Evolutionary conservation across 1,140 invertebrate species (phyloP).

Genomic region (Anthonomus grandis): DNA sequence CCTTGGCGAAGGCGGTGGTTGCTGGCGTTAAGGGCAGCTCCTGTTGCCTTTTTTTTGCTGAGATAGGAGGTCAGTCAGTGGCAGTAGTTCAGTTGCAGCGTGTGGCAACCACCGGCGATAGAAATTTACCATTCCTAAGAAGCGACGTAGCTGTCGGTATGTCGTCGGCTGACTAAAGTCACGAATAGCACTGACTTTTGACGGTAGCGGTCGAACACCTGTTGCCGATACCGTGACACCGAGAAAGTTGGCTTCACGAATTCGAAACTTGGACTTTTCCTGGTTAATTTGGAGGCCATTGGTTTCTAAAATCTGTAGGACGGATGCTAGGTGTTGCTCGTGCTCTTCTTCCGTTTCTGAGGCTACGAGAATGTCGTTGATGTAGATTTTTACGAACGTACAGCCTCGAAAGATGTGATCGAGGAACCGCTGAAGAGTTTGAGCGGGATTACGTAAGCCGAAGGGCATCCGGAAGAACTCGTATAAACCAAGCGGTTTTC

Average conservation of each 20-base stretch:
- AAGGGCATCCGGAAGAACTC: constrained; percentile 37
- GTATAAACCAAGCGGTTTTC: constrained; percentile 48
- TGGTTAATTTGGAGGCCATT: too few relatives aligned
- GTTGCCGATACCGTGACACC: too few relatives aligned
- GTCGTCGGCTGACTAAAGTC: not conserved
- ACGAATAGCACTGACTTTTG: not conserved
- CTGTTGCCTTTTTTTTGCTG: not conserved
- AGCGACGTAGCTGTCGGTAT: not conserved
- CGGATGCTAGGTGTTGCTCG: too few relatives aligned
- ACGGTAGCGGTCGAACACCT: too few relatives aligned
- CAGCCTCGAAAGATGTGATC: too few relatives aligned
- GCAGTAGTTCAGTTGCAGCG: not conserved
- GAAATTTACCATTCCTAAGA: constrained; percentile 1
- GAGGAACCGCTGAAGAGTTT: constrained; percentile 11
- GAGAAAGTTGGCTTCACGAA: too few relatives aligned
- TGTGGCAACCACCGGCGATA: not conserved
- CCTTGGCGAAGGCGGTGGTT: not conserved
- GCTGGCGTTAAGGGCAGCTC: not conserved
- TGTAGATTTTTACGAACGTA: not conserved
- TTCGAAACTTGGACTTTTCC: too few relatives aligned
- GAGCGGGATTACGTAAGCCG: constrained; percentile 11
- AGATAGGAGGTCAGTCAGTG: not conserved
- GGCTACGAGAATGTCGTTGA: constrained; percentile 7
- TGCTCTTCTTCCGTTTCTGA: not conserved
- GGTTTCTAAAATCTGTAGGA: too few relatives aligned